Evolutionary conservation across 2,113 vertebrate species (phyloP).

Genomic region (Herpetotheres cachinnans): DNA sequence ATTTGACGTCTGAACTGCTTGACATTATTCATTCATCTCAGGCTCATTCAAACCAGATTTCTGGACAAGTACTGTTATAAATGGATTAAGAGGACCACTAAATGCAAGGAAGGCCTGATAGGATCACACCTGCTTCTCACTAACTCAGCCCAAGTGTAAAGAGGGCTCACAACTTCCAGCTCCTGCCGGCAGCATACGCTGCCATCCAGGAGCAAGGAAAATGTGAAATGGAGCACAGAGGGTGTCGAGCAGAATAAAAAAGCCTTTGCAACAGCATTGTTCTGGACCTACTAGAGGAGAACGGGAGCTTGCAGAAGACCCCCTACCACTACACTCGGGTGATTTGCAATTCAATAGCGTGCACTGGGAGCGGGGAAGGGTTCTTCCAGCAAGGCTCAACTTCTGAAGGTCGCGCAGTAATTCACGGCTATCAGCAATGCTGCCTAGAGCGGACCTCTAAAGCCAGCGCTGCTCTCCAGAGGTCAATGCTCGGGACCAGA

Average conservation of each 20-base stretch:
- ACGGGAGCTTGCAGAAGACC: neutral
- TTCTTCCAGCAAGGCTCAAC: neutral
- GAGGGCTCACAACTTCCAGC: conserved; percentile 28
- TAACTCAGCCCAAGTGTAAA: conserved; percentile 29
- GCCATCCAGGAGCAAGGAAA: neutral
- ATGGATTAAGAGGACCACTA: conserved; percentile 71
- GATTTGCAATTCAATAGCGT: neutral
- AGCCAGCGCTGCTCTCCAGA: neutral
- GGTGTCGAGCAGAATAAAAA: neutral
- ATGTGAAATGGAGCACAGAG: neutral
- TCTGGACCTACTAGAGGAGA: neutral
- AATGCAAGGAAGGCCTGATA: conserved; percentile 33
- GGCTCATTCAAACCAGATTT: conserved; percentile 77
- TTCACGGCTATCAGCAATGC: neutral
- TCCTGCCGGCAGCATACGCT: rapidly evolving
- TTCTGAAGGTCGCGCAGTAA: neutral
- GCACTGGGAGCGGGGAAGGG: neutral
- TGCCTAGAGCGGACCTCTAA: neutral
- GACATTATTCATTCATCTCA: conserved; percentile 81
- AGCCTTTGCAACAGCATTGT: neutral
- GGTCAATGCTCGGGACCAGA: neutral
- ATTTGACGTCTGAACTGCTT: conserved; percentile 81
- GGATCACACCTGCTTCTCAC: conserved; percentile 72
- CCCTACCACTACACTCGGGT: neutral
- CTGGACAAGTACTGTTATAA: conserved; percentile 76